Percentiles rank a stretch among this genome's conserved stretches.
Conservation (phyloP, 2,113 vertebrate genomes). For the Callaeas wilsoni region DNA sequence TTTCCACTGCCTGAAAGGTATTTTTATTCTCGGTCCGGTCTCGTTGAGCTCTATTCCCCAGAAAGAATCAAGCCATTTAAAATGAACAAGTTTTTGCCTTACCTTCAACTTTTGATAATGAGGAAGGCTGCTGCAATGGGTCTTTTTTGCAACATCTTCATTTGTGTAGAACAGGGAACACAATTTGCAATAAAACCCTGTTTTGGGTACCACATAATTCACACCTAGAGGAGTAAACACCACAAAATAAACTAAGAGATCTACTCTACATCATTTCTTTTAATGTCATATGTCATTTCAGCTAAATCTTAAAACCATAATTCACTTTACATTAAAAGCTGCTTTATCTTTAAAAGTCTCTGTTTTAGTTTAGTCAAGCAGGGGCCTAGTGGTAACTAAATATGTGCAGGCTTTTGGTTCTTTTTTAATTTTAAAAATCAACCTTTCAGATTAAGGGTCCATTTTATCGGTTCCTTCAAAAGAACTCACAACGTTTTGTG, state of each 20-base stretch:
- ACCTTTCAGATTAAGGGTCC: background rate
- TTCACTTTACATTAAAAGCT: slow-evolving; percentile 48
- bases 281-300: slow-evolving; percentile 56
- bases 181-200: slow-evolving; percentile 96
- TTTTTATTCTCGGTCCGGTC: background rate
- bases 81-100: slow-evolving; percentile 70
- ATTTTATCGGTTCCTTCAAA: background rate
- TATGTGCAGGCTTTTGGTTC: background rate
- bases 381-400: background rate
- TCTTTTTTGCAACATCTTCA: slow-evolving; percentile 91
- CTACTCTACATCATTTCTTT: slow-evolving; percentile 49
- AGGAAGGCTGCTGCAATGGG: slow-evolving; percentile 91
- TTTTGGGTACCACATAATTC: slow-evolving; percentile 92
- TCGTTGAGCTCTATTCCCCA: slow-evolving; percentile 21
- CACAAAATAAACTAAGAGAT: slow-evolving; percentile 67
- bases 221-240: slow-evolving; percentile 82
- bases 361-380: slow-evolving; percentile 30
- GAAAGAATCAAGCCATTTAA: slow-evolving; percentile 62
- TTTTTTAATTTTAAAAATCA: background rate
- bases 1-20: slow-evolving; percentile 22
- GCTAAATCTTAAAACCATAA: slow-evolving; percentile 46
- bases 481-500: background rate
- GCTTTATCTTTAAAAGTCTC: slow-evolving; percentile 23
- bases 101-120: slow-evolving; percentile 98
- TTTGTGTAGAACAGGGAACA: slow-evolving; percentile 98